These are phyloP conservation scores for Malthinus seriepunctatus DNA, from an alignment of 2,888 invertebrate species.

Conservation along the genomic window DNA sequence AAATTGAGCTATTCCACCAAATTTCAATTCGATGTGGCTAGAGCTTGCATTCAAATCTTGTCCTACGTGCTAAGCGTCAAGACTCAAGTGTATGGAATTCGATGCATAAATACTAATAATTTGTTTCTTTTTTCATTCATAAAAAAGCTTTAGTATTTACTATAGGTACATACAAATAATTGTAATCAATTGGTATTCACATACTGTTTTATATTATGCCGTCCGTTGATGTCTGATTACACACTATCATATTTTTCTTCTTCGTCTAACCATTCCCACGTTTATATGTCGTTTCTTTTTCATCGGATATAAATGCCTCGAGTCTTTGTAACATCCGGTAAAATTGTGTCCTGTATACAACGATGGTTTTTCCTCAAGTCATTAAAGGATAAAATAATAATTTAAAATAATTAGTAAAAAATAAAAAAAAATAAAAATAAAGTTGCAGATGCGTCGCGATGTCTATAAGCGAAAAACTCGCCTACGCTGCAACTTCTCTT, in stretches of 20 bases:
- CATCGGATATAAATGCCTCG: slow-evolving; percentile 55
- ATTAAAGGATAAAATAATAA: not conserved
- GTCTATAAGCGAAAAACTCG: slow-evolving; percentile 21
- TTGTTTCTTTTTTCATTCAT: slow-evolving; percentile 30
- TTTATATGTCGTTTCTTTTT: slow-evolving; percentile 41
- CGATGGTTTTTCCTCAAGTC: slow-evolving; percentile 33
- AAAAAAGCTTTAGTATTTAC: slow-evolving; percentile 18
- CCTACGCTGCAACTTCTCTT: slow-evolving; percentile 18
- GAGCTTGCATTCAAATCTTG: too few relatives aligned
- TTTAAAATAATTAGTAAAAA: not conserved
- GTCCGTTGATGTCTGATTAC: slow-evolving; percentile 54
- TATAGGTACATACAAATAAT: slow-evolving; percentile 22
- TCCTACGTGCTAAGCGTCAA: too few relatives aligned
- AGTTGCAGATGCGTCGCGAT: slow-evolving; percentile 19
- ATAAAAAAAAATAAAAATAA: not conserved
- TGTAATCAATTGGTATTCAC: slow-evolving; percentile 48
- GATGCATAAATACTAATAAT: not conserved
- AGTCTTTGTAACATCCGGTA: slow-evolving; percentile 55
- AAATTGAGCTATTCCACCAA: too few relatives aligned
- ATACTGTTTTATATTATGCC: slow-evolving; percentile 47
- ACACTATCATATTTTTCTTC: slow-evolving; percentile 56
- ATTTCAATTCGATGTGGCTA: too few relatives aligned
- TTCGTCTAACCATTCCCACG: slow-evolving; percentile 40
- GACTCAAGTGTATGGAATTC: too few relatives aligned
- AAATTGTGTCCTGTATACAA: slow-evolving; percentile 41